Evolutionary conservation across 2,113 vertebrate species (phyloP).

Genomic region (Lethenteron camtschaticum): DNA sequence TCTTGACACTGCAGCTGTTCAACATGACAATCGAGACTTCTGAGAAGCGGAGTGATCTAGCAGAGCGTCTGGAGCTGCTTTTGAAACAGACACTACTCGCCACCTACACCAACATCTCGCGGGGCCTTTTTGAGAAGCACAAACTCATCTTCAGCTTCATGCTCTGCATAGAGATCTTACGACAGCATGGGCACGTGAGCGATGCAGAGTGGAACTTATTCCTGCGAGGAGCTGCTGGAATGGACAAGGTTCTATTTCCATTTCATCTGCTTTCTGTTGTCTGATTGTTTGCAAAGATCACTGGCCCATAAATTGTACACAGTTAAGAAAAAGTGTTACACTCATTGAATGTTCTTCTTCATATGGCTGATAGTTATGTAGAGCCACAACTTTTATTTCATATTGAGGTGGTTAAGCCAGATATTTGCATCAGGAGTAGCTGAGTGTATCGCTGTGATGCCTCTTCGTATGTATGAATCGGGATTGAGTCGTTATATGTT

Average conservation of each 20-base stretch:
- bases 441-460: too few relatives aligned
- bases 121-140: slow-evolving; percentile 37
- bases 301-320: too few relatives aligned
- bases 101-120: slow-evolving; percentile 25
- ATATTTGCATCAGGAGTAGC: too few relatives aligned
- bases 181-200: slow-evolving; percentile 23
- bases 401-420: too few relatives aligned
- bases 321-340: too few relatives aligned
- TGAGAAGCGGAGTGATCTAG: slow-evolving; percentile 20
- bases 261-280: too few relatives aligned
- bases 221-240: slow-evolving; percentile 20
- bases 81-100: slow-evolving; percentile 29
- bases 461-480: too few relatives aligned
- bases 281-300: too few relatives aligned
- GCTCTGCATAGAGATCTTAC: slow-evolving; percentile 36
- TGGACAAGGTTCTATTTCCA: slow-evolving; percentile 27
- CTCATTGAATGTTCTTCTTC: too few relatives aligned
- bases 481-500: too few relatives aligned
- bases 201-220: slow-evolving; percentile 35
- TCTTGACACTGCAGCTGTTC: slow-evolving; percentile 24
- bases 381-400: too few relatives aligned
- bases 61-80: slow-evolving; percentile 23
- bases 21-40: slow-evolving; percentile 33
- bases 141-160: slow-evolving; percentile 47
- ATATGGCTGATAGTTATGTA: too few relatives aligned